Conservation (phyloP, 2,113 vertebrate species). For the Columbina picui region DNA sequence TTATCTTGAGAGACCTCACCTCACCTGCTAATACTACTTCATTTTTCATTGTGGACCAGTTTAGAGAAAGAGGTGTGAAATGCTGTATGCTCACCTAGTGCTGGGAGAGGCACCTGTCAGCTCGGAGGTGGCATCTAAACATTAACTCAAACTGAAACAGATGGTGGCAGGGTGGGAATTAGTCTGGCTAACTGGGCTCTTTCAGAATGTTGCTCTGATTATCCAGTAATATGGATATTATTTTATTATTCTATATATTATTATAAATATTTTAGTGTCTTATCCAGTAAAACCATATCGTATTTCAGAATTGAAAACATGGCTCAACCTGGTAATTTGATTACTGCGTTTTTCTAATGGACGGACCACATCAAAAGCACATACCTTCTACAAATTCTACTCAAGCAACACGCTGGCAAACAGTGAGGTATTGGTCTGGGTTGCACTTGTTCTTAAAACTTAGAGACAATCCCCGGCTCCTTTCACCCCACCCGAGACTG, state of each 20-base stretch:
- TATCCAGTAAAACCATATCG: neutral
- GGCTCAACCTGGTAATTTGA: neutral
- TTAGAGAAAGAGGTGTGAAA: neutral
- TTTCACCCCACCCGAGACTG: neutral
- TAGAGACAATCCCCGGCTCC: neutral
- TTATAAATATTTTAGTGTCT: neutral
- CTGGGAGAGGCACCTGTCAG: neutral
- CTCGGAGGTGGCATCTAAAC: neutral
- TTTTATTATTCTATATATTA: neutral
- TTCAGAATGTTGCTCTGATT: neutral
- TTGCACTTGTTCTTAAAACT: neutral
- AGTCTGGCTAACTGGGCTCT: neutral
- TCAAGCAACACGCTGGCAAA: neutral
- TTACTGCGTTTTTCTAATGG: neutral
- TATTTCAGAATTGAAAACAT: neutral
- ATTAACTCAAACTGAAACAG: neutral
- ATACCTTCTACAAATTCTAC: neutral
- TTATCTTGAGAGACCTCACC: neutral
- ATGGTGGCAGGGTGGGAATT: rapidly evolving
- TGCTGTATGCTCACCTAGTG: neutral
- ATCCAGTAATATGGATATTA: neutral
- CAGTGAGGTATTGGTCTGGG: neutral
- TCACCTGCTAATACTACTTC: neutral
- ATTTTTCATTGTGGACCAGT: neutral
- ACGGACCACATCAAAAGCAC: neutral